Evolutionary conservation across 1,140 invertebrate species (phyloP), one percentile per base, ranked within the genome.

Genomic region (Palaemon carinicauda): DNA sequence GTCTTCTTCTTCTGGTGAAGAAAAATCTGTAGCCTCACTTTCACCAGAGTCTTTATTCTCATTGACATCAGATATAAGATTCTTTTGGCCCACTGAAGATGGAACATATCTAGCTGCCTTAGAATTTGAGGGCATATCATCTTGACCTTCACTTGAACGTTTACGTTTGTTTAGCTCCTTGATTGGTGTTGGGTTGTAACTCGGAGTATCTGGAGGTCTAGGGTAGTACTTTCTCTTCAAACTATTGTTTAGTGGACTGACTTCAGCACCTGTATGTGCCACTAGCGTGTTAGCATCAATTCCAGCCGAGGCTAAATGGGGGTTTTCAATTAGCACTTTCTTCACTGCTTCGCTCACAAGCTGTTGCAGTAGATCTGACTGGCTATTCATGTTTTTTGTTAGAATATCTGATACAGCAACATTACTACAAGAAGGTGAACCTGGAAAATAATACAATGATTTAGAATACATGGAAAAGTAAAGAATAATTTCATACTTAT

Each of bases 101-200:
- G 74, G 71, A 41, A 27, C 73, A 77, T 82, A 75, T 87, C 89
- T 77, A 79, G 80, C 82, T 73, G 51, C 15, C 75, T 89, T 56
- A 33, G 80, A 54, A 60, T 85, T 65, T 81, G 84, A 81, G 19
- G 52, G 82, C 2, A 29, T 24, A 5, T 19, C 19, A 41, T 60
- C 78, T n/a, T 54, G 31, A 14, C 14, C 1, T 27, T 86, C 84
- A 5, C 50, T 33, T 24, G 84, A 86, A 50, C 82, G 73, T 65
- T 88, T 90, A 50, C 74, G 89, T 77, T 93, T 93, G 88, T 93
- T 93, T 12, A 94, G 87, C 90, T 94, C 92, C 17, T 92, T 91
- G 88, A 94, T 94, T 0, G 94, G 94, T 0, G 94, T 94, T 17
- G 94, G 94, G 90, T 94, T 94, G 88, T 94, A 94, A 81, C 90